phyloP scores from a whole-genome alignment of 2,113 vertebrate genomes.

The Spea bombifrons region DNA sequence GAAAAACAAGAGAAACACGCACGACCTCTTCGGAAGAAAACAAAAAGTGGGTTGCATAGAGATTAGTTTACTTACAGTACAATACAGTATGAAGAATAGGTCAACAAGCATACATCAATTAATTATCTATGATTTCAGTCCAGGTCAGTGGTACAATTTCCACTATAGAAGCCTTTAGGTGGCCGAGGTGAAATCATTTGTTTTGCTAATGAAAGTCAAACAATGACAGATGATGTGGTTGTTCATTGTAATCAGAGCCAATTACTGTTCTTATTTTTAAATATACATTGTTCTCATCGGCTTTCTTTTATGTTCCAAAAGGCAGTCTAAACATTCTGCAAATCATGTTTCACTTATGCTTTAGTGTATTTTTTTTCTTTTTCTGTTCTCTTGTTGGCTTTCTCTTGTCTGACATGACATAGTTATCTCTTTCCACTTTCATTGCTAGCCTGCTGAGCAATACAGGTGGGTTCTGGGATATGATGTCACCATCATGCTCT shows the following conservation, averaged over 20 bases:
- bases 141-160: conserved; percentile 7
- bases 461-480: too few relatives aligned
- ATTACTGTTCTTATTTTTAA: background rate
- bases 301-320: background rate
- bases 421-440: too few relatives aligned
- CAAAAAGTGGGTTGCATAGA: conserved; percentile 32
- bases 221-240: background rate
- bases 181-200: background rate
- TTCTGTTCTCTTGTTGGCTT: too few relatives aligned
- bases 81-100: background rate
- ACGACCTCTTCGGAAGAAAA: conserved; percentile 30
- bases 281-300: background rate
- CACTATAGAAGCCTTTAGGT: background rate
- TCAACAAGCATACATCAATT: background rate
- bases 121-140: conserved; percentile 10
- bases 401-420: too few relatives aligned
- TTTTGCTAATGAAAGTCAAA: background rate
- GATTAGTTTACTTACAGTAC: conserved; percentile 15
- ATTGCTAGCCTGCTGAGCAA: too few relatives aligned
- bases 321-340: background rate
- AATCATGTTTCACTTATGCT: background rate
- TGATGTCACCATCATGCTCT: too few relatives aligned
- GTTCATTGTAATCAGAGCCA: background rate
- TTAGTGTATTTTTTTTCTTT: too few relatives aligned
- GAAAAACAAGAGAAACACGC: conserved; percentile 48